Evolutionary conservation across 2,797 vertebrate species (phyloP), one percentile per base, ranked within the genome.

Genomic region (Rachycentron canadum): DNA sequence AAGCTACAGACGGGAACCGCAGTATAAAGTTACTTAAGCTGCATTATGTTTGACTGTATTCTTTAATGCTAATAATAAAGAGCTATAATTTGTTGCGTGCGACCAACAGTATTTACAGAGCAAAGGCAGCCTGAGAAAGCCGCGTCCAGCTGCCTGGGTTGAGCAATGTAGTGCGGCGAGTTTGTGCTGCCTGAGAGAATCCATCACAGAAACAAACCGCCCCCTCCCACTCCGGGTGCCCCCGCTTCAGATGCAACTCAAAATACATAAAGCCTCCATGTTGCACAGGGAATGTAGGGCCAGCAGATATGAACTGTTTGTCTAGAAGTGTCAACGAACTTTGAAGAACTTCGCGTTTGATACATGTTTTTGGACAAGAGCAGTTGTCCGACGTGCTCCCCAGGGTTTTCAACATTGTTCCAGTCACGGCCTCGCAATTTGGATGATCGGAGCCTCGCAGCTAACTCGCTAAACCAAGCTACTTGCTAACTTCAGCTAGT

Each of bases 191-290:
- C 77, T 49, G 77, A 68, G 79, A 87, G 89, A 64, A 83, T 90
- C 89, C 87, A 73, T 89, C 83, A 85, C 77, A 83, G 90, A 84
- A 91, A 91, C 92, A 86, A 78, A 73, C 81, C 91, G 89, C 92
- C 94, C 93, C 93, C 94, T 93, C 90, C 91, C 87, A 85, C 88
- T 81, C 61, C 38, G 61, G 56, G 84, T 65, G 89, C 90, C 91
- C 89, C 90, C 82, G 89, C 89, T 91, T 92, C 90, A 92, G 87
- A 92, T 88, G 88, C 91, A 90, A 94, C 89, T 92, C 93, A 87
- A 94, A 93, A 93, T 88, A 90, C 92, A 92, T 89, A 85, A 91
- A 93, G 94, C 93, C 91, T 95, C 95, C 95, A 95, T 96, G 93
- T 95, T 95, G 93, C 92, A 92, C 88, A 58, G 85, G 89, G 89